phyloP scores from a whole-genome alignment of 1,140 invertebrate genomes.

The Oncopodura yosiiana region DNA sequence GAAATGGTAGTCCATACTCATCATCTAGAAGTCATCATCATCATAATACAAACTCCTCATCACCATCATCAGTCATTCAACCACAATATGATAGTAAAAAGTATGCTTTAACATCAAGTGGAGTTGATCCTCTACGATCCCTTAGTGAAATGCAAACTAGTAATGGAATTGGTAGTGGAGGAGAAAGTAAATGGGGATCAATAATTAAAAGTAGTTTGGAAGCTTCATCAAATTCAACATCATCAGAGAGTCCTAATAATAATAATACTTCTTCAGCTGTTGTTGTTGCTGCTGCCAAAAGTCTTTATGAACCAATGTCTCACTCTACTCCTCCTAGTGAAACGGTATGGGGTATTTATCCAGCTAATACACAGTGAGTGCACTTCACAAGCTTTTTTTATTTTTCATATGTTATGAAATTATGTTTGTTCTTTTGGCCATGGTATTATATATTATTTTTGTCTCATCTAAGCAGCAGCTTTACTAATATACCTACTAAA shows the following conservation, averaged over 20 bases:
- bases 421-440: too few species aligned
- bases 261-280: neutral
- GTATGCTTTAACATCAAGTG: neutral
- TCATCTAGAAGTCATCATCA: neutral
- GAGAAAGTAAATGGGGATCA: conserved; percentile 18
- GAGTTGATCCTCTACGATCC: conserved; percentile 14
- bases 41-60: neutral
- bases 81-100: conserved; percentile 29
- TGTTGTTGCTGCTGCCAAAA: neutral
- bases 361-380: too few species aligned
- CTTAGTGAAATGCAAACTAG: conserved; percentile 24
- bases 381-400: too few species aligned
- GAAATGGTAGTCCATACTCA: neutral
- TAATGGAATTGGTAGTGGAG: neutral
- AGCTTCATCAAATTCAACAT: too few species aligned
- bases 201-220: conserved; percentile 29
- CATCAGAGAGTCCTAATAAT: neutral
- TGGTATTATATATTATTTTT: too few species aligned
- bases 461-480: too few species aligned
- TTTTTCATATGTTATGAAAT: too few species aligned
- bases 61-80: conserved; percentile 26
- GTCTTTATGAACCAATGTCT: neutral
- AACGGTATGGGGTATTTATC: too few species aligned
- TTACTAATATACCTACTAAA: too few species aligned
- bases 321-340: conserved; percentile 1